Base-by-base conservation (phyloP, 1,140 invertebrate species). In the Nebria ingens region DNA sequence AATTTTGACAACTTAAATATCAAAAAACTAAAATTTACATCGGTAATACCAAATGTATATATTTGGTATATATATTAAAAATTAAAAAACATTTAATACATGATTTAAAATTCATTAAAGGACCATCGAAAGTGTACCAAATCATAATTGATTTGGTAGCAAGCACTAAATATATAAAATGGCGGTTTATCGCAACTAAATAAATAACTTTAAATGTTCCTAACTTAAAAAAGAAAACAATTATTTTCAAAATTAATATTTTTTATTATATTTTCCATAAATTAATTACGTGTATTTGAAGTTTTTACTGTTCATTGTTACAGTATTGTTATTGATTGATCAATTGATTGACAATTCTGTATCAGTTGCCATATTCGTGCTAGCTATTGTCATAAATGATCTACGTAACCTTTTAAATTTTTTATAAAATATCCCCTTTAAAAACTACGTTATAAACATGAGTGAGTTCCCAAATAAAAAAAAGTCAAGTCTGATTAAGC, bases 401-500 rank as follows among this genome's bases (percentile, higher is more conserved):
- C 25, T 34, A n/a, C n/a, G n/a, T n/a, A 45, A 45, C 15, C 40
- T 17, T 17, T 45, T 12, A 45, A 45, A 45, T 6, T n/a, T n/a
- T n/a, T n/a, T n/a, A n/a, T n/a, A n/a, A n/a, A n/a, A n/a, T n/a
- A n/a, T n/a, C n/a, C n/a, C n/a, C n/a, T n/a, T n/a, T n/a, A n/a
- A n/a, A n/a, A n/a, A n/a, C n/a, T n/a, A n/a, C n/a, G n/a, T n/a
- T n/a, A n/a, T n/a, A n/a, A n/a, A n/a, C n/a, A n/a, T n/a, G n/a
- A n/a, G n/a, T 45, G 40, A 11, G n/a, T n/a, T n/a, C n/a, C n/a
- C n/a, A 17, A 11, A 45, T 45, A 9, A 9, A 6, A 45, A 17
- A 45, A 12, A 45, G 15, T 45, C 40, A 45, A 45, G 40, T 45
- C 40, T 45, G 40, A 45, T 11, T 45, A 45, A 12, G 40, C 17